These are phyloP conservation scores for Botia almorhae DNA, from an alignment of 2,797 vertebrate genomes.

Conservation along the genomic window DNA sequence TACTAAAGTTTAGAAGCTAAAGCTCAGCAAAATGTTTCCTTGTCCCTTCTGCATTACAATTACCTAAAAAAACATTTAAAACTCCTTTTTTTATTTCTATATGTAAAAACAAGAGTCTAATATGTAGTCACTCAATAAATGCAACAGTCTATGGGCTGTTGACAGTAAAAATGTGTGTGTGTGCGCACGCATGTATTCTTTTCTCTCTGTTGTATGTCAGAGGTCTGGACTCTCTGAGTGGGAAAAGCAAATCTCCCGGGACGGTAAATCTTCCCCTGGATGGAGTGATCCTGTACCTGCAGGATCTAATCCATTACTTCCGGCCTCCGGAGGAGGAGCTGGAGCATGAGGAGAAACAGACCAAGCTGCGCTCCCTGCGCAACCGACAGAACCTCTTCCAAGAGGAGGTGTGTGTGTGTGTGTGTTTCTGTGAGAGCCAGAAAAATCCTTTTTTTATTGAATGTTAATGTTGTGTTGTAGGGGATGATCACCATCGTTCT, in stretches of 20 bases:
- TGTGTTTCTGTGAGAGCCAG: no score
- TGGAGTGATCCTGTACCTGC: slow-evolving; percentile 87
- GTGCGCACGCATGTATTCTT: neutral
- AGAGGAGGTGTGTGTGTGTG: slow-evolving; percentile 74
- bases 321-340: slow-evolving; percentile 89
- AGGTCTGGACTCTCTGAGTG: slow-evolving; percentile 86
- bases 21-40: no score
- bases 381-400: slow-evolving; percentile 94
- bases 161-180: neutral
- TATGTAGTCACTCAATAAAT: no score
- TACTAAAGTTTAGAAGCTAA: no score
- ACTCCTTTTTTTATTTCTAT: no score
- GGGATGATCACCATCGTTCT: slow-evolving; percentile 92
- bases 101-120: no score
- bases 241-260: slow-evolving; percentile 82
- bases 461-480: slow-evolving; percentile 63
- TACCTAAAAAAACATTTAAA: no score
- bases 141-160: no score
- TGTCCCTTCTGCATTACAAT: no score
- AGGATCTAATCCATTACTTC: slow-evolving; percentile 93
- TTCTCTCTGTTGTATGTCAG: slow-evolving; percentile 63
- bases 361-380: slow-evolving; percentile 89
- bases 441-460: no score
- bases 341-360: slow-evolving; percentile 93
- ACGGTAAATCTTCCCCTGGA: slow-evolving; percentile 83